phyloP scores from a whole-genome alignment of 37 sponge, comb jelly and placozoan species.

The Agelas oroides region DNA sequence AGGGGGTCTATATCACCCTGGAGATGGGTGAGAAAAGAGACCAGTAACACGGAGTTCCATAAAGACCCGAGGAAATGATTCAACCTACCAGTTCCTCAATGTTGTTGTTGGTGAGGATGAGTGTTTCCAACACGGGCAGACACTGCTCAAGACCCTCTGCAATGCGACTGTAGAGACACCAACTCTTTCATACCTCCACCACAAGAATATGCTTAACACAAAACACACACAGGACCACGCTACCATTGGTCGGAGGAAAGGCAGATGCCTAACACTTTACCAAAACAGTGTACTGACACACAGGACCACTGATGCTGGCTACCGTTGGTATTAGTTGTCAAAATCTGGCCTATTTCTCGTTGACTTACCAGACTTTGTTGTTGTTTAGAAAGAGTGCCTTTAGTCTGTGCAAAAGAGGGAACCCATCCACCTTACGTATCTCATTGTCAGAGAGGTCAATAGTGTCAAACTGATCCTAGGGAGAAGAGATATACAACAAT shows the following conservation, averaged over 20 bases:
- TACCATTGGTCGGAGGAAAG: too few species aligned
- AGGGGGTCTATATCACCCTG: conserved; percentile 83
- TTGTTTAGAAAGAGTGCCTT: conserved; percentile 86
- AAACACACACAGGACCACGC: too few species aligned
- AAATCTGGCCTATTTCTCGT: too few species aligned
- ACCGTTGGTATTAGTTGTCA: too few species aligned
- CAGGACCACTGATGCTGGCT: too few species aligned
- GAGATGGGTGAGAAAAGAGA: neutral
- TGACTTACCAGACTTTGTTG: conserved; percentile 91
- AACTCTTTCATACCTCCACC: neutral
- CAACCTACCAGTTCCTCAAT: conserved; percentile 82
- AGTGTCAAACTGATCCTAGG: conserved; percentile 95
- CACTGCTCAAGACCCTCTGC: conserved; percentile 73
- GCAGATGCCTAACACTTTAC: too few species aligned
- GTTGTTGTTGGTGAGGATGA: conserved; percentile 88
- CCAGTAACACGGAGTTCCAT: neutral
- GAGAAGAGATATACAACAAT: neutral
- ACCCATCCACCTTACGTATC: conserved; percentile 93
- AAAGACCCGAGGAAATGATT: too few species aligned
- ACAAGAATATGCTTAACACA: neutral
- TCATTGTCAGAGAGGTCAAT: conserved; percentile 98
- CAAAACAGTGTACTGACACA: too few species aligned
- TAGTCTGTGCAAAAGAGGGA: conserved; percentile 89
- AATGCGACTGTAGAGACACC: conserved; percentile 79
- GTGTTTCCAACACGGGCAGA: conserved; percentile 80